Evolutionary conservation across 2,113 vertebrate species (phyloP), one percentile per base, ranked within the genome.

Genomic region (Pygoscelis antarcticus): DNA sequence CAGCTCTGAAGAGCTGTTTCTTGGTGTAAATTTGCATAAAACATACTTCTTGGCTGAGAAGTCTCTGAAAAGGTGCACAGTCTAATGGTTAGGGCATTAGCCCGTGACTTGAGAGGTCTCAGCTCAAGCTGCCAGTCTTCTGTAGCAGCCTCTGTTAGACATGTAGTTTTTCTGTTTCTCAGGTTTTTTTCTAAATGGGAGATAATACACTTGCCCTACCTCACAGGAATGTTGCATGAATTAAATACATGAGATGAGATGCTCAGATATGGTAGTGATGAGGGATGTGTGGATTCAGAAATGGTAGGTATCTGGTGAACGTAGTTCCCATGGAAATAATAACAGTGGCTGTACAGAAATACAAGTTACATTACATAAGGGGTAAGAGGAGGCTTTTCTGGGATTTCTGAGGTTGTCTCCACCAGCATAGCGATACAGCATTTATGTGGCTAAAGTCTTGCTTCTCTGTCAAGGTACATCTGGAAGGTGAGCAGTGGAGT

Each of bases 1-100:
- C 64, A 46, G 49, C 51, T 91, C 65, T 57, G 77, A 49, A 71
- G 60, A 83, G 95, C 77, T 92, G 42, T 83, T 90, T 71, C 91
- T 51, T 79, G 49, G 64, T 89, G 52, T 52, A 54, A 47, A 76
- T 94, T 95, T 94, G 89, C 89, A 89, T 93, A 62, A 82, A 89
- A 49, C n/a, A 16, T 26, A 55, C 85, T 87, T 89, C 87, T 70
- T 92, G 84, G 44, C 13, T 87, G 58, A 80, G 84, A 83, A 83
- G 62, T 36, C 83, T 85, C 74, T 16, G 42, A 81, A 57, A 64
- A 83, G 87, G 36, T 51, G 30, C 40, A 25, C n/a, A 68, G 86
- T 60, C 89, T 93, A 60, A 46, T 89, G 55, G 36, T 30, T 61
- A 60, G 44, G 22, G 46, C 66, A 83, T 51, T 47, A 62, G 70